Evolutionary conservation across 2,888 invertebrate species (phyloP), one percentile per base, ranked within the genome.

Genomic region (Lagria hirta): DNA sequence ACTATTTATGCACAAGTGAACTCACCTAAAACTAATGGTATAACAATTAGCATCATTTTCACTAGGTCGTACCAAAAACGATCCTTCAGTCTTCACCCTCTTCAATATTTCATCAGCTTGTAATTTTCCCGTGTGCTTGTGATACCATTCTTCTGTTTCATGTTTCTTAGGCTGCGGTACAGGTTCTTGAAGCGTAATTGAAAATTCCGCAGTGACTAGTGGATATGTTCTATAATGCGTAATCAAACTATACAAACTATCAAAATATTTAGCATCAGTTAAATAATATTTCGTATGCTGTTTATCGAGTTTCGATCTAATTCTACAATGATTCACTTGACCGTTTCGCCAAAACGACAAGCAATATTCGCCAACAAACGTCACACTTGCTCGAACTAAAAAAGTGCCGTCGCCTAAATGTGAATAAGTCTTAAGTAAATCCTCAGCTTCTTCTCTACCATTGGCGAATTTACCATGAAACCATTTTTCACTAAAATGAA

Each of bases 151-250:
- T 72, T 90, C 88, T 42, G 84, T 87, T 68, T 94, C 93, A 61
- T 97, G 96, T 65, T 91, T 90, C 65, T 89, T 91, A 11, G 94
- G 94, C 68, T 95, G 96, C 0, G 96, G 96, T 2, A 96, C 95
- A 0, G 96, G 92, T 65, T 93, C 90, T 58, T 82, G 83, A 0
- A 97, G 75, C 0, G 83, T 88, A 55, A 95, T 91, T 16, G 88
- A 79, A 71, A 95, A 95, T 70, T 93, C 91, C 76, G 86, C 86
- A 65, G 93, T 94, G 18, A 91, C 78, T 30, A 97, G 73, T 37
- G 94, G 89, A 72, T 90, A 82, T 51, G 82, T 82, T 36, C 91
- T 81, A 71, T 97, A 97, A 70, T 95, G 84, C 16, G 88, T 89
- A 47, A 97, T 93, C 33, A 97, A 75, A 61, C 85, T 88, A 67